Percentiles rank a stretch among this genome's conserved stretches.
These are phyloP conservation scores for Tenthredo notha DNA, from an alignment of 2,888 invertebrate species.

Conservation along the genomic window DNA sequence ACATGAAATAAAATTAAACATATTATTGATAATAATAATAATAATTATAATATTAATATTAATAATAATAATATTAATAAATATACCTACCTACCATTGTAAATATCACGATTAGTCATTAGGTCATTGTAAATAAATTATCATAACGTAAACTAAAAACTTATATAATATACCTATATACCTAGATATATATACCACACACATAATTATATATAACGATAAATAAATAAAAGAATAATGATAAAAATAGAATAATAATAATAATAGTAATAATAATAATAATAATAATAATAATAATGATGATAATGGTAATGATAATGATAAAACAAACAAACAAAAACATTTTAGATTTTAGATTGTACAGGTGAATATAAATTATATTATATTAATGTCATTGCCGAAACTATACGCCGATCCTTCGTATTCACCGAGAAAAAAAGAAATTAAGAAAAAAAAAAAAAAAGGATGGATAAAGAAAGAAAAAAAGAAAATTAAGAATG, in stretches of 20 bases:
- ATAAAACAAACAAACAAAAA: neutral
- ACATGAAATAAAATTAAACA: neutral
- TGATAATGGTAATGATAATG: neutral
- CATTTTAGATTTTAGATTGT: conserved; percentile 62
- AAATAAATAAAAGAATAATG: neutral
- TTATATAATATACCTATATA: neutral
- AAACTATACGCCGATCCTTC: neutral
- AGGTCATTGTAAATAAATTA: conserved; percentile 54
- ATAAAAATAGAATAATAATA: neutral
- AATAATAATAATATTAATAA: neutral
- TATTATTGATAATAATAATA: neutral
- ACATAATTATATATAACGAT: neutral
- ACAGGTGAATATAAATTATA: conserved; percentile 46
- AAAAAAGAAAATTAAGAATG: conserved; percentile 56
- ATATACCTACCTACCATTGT: conserved; percentile 56
- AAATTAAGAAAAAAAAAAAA: conserved; percentile 56
- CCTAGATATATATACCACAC: neutral
- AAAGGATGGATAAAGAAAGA: conserved; percentile 46
- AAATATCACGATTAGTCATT: conserved; percentile 61
- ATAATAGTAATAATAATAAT: neutral
- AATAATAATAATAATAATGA: no score
- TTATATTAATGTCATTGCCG: conserved; percentile 6
- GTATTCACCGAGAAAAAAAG: conserved; percentile 51
- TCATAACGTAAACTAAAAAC: conserved; percentile 23
- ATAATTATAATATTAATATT: neutral